A percentile compares a stretch with the other conserved stretches of the same genome.
Evolutionary conservation across 1,140 invertebrate species (phyloP).

Genomic region (Euschistus heros): DNA sequence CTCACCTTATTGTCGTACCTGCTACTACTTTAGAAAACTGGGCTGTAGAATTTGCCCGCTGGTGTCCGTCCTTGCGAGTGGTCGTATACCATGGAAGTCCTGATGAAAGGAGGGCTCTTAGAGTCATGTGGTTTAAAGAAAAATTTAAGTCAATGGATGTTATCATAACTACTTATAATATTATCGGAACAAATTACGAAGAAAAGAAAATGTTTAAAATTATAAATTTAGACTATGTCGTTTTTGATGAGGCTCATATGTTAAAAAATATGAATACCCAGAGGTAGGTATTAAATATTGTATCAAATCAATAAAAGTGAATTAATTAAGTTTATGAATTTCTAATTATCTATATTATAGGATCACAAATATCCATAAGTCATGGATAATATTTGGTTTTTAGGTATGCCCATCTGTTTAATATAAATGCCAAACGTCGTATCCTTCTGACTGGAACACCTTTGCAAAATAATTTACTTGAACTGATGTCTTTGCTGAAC

Average conservation of each 20-base stretch:
- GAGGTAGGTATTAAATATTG: constrained; percentile 35
- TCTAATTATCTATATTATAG: too few species aligned
- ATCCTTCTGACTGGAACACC: constrained; percentile 86
- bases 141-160: constrained; percentile 68
- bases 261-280: constrained; percentile 92
- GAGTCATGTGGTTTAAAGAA: constrained; percentile 64
- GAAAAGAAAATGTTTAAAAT: constrained; percentile 85
- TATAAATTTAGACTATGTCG: constrained; percentile 77
- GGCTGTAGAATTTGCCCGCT: constrained; percentile 68
- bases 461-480: constrained; percentile 89
- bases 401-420: constrained; percentile 71
- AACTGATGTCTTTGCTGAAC: constrained; percentile 87
- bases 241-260: constrained; percentile 98
- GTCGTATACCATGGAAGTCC: constrained; percentile 79
- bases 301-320: too few species aligned
- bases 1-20: constrained; percentile 84
- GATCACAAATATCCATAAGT: too few species aligned
- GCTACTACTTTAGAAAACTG: constrained; percentile 89
- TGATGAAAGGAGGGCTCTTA: constrained; percentile 65
- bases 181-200: constrained; percentile 66
- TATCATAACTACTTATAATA: constrained; percentile 79
- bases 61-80: constrained; percentile 73
- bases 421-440: constrained; percentile 70
- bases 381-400: not conserved
- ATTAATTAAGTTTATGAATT: too few species aligned